A percentile compares a stretch with the other conserved stretches of the same genome.
phyloP scores from a whole-genome alignment of 2,797 vertebrate genomes.

The Pelodytes ibericus region DNA sequence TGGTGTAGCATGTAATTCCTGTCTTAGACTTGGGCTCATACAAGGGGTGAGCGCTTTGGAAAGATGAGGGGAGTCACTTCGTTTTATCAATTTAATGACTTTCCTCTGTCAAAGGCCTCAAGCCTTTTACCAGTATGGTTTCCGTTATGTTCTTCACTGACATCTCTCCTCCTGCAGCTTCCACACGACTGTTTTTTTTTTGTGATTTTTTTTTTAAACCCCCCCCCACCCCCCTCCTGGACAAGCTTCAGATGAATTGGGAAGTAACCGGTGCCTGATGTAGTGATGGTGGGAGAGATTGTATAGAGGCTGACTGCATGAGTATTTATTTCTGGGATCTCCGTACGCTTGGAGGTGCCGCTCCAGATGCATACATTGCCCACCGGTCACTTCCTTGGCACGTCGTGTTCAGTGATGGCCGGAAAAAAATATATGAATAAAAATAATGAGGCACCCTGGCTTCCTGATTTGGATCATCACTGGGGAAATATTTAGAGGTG shows the following conservation, averaged over 20 bases:
- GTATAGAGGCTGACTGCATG: constrained; percentile 25
- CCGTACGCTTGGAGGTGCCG: background rate
- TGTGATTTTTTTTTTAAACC: no score
- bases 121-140: background rate
- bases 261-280: no score
- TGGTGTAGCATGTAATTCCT: constrained; percentile 20
- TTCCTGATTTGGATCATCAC: background rate
- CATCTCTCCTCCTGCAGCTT: background rate
- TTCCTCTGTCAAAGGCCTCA: constrained; percentile 1
- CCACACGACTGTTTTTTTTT: background rate
- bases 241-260: no score
- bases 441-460: constrained; percentile 18
- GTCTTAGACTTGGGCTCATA: background rate
- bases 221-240: no score
- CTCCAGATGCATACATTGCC: background rate
- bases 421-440: constrained; percentile 27
- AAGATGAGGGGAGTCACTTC: background rate
- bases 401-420: constrained; percentile 11
- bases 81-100: constrained; percentile 10
- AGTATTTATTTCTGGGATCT: constrained; percentile 52
- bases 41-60: background rate
- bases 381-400: background rate
- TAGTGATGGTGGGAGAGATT: background rate
- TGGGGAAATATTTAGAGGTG: no score
- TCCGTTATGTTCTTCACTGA: constrained; percentile 6